Evolutionary conservation across 2,797 vertebrate genomes (phyloP).

Genomic region (Sphaeramia orbicularis): DNA sequence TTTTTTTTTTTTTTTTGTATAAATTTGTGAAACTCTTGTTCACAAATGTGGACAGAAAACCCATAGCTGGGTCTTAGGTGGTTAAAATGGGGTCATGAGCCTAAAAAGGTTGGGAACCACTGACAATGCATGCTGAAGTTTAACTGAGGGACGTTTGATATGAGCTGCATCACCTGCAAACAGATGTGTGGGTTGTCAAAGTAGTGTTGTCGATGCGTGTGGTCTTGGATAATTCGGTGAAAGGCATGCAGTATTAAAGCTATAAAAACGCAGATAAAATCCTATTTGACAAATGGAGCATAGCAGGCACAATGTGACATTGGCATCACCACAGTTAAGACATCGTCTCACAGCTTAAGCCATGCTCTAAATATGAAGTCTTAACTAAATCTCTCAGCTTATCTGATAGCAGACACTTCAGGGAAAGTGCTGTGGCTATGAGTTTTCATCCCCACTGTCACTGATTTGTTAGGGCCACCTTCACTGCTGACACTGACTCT

Average conservation of each 20-base stretch:
- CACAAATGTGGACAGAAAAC: no score
- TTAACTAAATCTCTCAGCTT: conserved; percentile 85
- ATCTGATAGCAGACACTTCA: conserved; percentile 84
- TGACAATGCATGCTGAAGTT: no score
- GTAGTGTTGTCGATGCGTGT: conserved; percentile 26
- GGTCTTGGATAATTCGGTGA: conserved; percentile 56
- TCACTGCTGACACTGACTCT: no score
- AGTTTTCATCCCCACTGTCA: conserved; percentile 79
- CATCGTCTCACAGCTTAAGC: conserved; percentile 81
- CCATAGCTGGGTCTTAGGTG: no score
- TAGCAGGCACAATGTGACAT: conserved; percentile 82
- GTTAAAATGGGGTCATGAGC: no score
- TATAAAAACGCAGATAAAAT: conserved; percentile 73
- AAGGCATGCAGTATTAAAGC: conserved; percentile 46
- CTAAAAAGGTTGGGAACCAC: no score
- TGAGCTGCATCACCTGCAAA: conserved; percentile 16
- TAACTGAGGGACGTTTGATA: conserved; percentile 19
- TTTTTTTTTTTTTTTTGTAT: no score
- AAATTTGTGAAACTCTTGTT: no score
- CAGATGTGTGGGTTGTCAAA: conserved; percentile 43
- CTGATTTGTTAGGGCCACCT: conserved; percentile 82
- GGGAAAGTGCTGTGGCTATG: conserved; percentile 81
- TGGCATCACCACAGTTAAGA: conserved; percentile 81
- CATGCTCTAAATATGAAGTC: conserved; percentile 85
- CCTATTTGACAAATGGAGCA: conserved; percentile 78